phyloP scores from a whole-genome alignment of 2,113 vertebrate genomes.

The Okapia johnstoni region DNA sequence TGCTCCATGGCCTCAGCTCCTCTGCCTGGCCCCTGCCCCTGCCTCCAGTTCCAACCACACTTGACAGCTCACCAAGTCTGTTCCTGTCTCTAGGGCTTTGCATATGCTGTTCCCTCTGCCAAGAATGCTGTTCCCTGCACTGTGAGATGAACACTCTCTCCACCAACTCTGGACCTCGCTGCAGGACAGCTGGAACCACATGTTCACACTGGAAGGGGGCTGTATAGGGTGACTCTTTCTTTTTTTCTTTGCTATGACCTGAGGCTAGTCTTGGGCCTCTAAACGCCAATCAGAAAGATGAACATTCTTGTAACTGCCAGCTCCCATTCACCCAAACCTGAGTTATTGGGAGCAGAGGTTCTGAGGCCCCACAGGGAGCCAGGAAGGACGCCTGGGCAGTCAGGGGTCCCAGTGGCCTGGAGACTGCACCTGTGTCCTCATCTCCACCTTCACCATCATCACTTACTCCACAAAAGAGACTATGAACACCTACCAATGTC shows the following conservation, averaged over 20 bases:
- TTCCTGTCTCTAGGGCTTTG: not conserved
- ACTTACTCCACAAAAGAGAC: not conserved
- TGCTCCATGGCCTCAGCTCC: not conserved
- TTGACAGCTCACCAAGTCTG: not conserved
- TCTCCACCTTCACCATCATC: not conserved
- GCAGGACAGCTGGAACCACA: not conserved
- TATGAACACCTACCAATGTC: rapidly evolving
- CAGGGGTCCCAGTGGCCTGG: not conserved
- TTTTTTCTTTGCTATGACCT: not conserved
- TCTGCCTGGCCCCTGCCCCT: not conserved
- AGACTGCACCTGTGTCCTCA: not conserved
- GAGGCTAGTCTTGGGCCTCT: not conserved
- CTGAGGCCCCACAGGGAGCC: not conserved
- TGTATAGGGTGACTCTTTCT: rapidly evolving
- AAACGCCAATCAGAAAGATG: not conserved
- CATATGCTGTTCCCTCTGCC: not conserved
- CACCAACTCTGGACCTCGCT: rapidly evolving
- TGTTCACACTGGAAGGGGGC: rapidly evolving
- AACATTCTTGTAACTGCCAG: rapidly evolving
- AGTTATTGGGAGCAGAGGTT: not conserved
- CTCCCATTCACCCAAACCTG: not conserved
- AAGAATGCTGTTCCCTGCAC: not conserved
- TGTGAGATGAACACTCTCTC: not conserved
- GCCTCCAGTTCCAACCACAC: not conserved
- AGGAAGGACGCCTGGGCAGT: not conserved